Base-by-base conservation (phyloP, 2,888 invertebrate species). In the Cerastoderma edule region DNA sequence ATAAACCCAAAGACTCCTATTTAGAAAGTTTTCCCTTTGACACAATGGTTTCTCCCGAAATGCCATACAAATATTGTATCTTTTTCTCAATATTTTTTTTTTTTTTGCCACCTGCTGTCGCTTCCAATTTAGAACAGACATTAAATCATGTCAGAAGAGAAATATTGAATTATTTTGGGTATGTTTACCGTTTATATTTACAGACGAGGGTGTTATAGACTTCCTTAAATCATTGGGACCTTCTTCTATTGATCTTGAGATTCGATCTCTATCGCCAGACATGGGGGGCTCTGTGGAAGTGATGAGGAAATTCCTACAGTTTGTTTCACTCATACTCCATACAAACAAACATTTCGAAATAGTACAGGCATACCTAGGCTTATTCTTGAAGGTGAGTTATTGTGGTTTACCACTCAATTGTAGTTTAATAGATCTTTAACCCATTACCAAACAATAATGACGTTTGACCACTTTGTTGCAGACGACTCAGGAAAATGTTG, bases 291-390 rank as follows among this genome's bases (percentile, higher is more conserved):
- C 96, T 0, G 89, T 94, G 6, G 93, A 94, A 33, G 94, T 97
- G 0, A 95, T 98, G 95, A 92, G 95, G 39, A 95, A 96, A 85
- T 98, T 98, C 93, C 93, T 98, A 69, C 94, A 95, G 85, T 95
- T 96, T 93, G 93, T 98, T 28, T 94, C 95, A 72, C 93, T 93
- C 71, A 95, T 96, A 94, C 94, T 99, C 46, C 94, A 94, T 83
- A 95, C 95, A 1, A 96, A 96, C 88, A 94, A 92, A 78, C 95
- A 98, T 93, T 99, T 97, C 93, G 99, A 99, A 93, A 93, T 98
- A 70, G 95, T 96, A 0, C 97, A 98, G 91, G 95, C 98, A 0
- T 99, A 98, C 93, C 94, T 99, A 75, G 95, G 96, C 57, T 94
- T 98, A 56, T 98, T 97, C 93, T 93, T 99, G 39, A 98, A 98